Percentiles rank a stretch among this genome's conserved stretches.
Conservation (phyloP, 2,113 vertebrate genomes). For the Megaptera novaeangliae region DNA sequence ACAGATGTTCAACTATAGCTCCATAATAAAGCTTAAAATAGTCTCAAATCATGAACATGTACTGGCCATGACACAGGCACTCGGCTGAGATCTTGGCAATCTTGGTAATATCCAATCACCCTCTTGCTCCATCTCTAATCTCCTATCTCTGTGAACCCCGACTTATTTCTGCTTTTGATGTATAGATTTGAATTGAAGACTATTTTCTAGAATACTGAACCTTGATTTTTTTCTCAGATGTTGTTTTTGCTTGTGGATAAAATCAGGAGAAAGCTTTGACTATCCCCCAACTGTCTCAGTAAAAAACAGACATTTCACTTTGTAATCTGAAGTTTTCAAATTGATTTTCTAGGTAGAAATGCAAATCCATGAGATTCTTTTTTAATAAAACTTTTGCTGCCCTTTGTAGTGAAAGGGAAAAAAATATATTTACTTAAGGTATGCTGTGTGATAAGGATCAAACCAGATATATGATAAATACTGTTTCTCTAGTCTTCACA, state of each 20-base stretch:
- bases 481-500: neutral
- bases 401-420: neutral
- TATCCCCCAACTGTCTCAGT: neutral
- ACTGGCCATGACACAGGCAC: fast-evolving
- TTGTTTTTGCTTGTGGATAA: neutral
- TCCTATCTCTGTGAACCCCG: neutral
- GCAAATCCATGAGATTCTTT: neutral
- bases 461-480: neutral
- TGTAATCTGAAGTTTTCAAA: neutral
- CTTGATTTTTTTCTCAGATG: neutral
- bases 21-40: neutral
- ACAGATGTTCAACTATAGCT: neutral
- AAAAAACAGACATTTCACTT: neutral
- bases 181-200: neutral
- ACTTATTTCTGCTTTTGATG: neutral
- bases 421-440: neutral
- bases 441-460: neutral
- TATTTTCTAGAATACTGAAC: neutral
- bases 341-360: slow-evolving; percentile 6
- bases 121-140: neutral
- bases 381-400: neutral
- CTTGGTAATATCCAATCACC: neutral
- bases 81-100: too few relatives aligned
- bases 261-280: neutral
- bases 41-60: neutral